A percentile compares a stretch with the other conserved stretches of the same genome.
Evolutionary conservation across 2,113 vertebrate genomes (phyloP).

Genomic region (Nansenia antarctica): DNA sequence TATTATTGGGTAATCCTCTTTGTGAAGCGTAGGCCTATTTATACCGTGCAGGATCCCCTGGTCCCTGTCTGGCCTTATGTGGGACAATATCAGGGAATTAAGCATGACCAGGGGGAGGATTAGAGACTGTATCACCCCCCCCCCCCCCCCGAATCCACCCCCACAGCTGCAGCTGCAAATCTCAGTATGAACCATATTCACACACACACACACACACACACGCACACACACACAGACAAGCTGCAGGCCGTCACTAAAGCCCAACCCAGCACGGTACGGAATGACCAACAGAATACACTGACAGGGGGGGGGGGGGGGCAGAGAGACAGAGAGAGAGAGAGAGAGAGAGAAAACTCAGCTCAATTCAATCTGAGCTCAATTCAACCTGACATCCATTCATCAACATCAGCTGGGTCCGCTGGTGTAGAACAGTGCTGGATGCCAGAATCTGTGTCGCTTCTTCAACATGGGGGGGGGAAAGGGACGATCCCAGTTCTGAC

Average conservation of each 20-base stretch:
- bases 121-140: constrained; percentile 51
- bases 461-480: neutral
- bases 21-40: constrained; percentile 57
- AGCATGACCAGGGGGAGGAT: constrained; percentile 46
- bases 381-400: constrained; percentile 50
- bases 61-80: constrained; percentile 68
- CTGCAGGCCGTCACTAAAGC: no score
- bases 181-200: constrained; percentile 56
- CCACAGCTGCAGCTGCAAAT: constrained; percentile 60
- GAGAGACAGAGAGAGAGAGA: no score
- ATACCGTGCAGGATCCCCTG: constrained; percentile 59
- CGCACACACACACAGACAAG: no score
- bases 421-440: constrained; percentile 27
- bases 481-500: neutral
- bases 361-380: constrained; percentile 11
- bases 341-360: no score
- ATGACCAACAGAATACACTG: constrained; percentile 34
- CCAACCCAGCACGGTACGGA: constrained; percentile 27
- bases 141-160: no score
- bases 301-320: no score
- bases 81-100: constrained; percentile 75
- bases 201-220: no score
- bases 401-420: constrained; percentile 31
- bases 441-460: constrained; percentile 12
- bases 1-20: constrained; percentile 49